Evolutionary conservation across 2,888 invertebrate genomes (phyloP).

Genomic region (Caenorhabditis sp.): DNA sequence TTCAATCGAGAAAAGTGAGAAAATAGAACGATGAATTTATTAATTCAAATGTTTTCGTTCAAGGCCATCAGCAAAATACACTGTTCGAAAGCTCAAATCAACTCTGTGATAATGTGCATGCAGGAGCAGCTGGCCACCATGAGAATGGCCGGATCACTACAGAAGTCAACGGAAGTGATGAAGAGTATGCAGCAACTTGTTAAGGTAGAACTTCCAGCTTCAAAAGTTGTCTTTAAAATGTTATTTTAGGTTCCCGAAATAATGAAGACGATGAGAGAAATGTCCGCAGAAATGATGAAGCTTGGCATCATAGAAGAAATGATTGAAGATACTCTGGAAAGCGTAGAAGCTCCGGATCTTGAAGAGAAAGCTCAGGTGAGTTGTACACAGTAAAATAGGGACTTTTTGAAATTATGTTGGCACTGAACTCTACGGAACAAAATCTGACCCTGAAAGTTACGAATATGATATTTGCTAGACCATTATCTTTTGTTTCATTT

Average conservation of each 20-base stretch:
- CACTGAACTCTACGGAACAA: no score
- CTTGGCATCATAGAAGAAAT: constrained; percentile 97
- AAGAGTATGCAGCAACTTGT: constrained; percentile 94
- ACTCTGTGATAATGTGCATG: constrained; percentile 97
- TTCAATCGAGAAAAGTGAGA: constrained; percentile 84
- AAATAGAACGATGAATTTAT: not conserved
- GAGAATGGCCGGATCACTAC: constrained; percentile 86
- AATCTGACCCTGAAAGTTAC: no score
- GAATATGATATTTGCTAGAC: no score
- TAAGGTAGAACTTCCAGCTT: constrained; percentile 69
- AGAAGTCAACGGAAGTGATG: constrained; percentile 99
- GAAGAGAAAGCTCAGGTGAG: constrained; percentile 97
- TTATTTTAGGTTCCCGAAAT: constrained; percentile 91
- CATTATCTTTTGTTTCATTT: constrained; percentile 26
- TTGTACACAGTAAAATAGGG: constrained; percentile 81
- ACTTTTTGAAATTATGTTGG: no score
- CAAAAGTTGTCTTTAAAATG: not conserved
- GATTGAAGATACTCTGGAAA: constrained; percentile 97
- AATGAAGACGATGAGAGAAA: constrained; percentile 95
- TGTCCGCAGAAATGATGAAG: constrained; percentile 99
- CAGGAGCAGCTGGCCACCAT: constrained; percentile 97
- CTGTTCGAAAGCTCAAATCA: constrained; percentile 96
- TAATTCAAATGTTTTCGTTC: constrained; percentile 1
- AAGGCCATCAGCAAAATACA: constrained; percentile 92
- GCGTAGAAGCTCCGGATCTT: constrained; percentile 91